These are phyloP conservation scores for Mastigias papua DNA, from an alignment of 30 jellyfish, hydroid and myxozoan genomes.

Conservation along the genomic window DNA sequence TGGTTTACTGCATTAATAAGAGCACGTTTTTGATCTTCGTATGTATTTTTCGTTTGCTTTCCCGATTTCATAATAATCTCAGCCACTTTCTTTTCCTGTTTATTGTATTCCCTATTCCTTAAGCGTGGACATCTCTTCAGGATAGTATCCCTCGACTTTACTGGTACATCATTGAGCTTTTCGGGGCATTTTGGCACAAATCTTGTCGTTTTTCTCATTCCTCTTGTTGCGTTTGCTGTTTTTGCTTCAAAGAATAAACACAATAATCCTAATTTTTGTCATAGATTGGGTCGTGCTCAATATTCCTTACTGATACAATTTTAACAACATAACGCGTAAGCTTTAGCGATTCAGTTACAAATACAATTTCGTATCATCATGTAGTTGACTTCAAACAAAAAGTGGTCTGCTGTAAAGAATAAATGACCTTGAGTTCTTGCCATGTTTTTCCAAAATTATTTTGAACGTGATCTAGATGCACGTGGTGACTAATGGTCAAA, in stretches of 20 bases:
- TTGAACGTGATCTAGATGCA: no score
- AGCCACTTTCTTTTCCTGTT: slow-evolving; percentile 72
- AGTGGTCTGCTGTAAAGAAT: no score
- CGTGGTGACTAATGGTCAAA: no score
- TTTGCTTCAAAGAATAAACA: slow-evolving; percentile 25
- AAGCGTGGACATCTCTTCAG: slow-evolving; percentile 58
- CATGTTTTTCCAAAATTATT: no score
- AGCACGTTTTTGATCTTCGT: slow-evolving; percentile 66
- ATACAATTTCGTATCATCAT: no score
- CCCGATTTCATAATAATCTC: slow-evolving; percentile 36
- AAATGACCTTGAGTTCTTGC: no score
- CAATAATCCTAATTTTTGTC: neutral
- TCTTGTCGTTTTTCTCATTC: slow-evolving; percentile 44
- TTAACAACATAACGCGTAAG: no score
- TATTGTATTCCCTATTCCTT: slow-evolving; percentile 62
- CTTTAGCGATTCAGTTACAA: no score
- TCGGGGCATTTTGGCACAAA: slow-evolving; percentile 77
- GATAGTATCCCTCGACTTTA: slow-evolving; percentile 13
- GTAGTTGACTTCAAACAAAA: no score
- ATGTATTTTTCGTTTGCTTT: slow-evolving; percentile 4
- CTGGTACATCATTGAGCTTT: slow-evolving; percentile 52
- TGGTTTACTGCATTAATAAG: slow-evolving; percentile 75
- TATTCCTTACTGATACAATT: no score
- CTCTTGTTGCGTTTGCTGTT: slow-evolving; percentile 69
- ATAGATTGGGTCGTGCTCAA: no score